Conservation (phyloP, 2,888 invertebrate species). For the Fragum fragum region DNA sequence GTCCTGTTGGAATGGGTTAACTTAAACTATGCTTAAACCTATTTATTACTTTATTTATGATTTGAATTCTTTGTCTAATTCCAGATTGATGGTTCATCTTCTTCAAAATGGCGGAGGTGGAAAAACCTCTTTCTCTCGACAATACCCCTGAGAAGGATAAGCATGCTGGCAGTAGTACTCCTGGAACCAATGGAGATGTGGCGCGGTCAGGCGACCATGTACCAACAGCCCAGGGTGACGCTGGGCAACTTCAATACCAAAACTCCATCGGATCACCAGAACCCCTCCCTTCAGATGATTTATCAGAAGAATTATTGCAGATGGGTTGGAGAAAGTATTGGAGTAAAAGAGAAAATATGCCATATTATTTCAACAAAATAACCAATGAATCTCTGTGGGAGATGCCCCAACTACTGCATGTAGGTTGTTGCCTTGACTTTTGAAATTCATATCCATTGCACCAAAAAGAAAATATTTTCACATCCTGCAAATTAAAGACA, state of each 20-base stretch:
- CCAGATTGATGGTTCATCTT: constrained; percentile 26
- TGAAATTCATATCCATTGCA: too few relatives aligned
- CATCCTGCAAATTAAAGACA: too few relatives aligned
- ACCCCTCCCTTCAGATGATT: constrained; percentile 84
- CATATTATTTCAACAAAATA: constrained; percentile 98
- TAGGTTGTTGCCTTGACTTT: constrained; percentile 43
- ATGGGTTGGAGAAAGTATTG: constrained; percentile 99
- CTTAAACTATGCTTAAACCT: too few relatives aligned
- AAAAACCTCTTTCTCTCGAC: constrained; percentile 19
- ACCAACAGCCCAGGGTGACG: constrained; percentile 13
- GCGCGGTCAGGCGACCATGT: background rate
- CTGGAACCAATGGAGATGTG: constrained; percentile 34
- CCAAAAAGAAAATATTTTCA: too few relatives aligned
- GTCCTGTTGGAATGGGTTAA: too few relatives aligned
- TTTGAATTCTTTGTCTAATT: background rate
- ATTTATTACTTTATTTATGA: too few relatives aligned
- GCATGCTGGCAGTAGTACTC: background rate
- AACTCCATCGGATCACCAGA: constrained; percentile 69
- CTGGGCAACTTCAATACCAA: constrained; percentile 42
- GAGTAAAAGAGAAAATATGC: constrained; percentile 97
- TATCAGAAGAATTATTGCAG: constrained; percentile 91
- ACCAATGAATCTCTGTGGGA: constrained; percentile 99
- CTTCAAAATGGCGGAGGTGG: constrained; percentile 48
- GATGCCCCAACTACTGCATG: constrained; percentile 91
- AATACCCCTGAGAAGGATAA: constrained; percentile 10